Percentiles rank a stretch among this genome's conserved stretches.
These are phyloP conservation scores for Pangasianodon gigas DNA, from an alignment of 2,113 vertebrate species.

Conservation along the genomic window DNA sequence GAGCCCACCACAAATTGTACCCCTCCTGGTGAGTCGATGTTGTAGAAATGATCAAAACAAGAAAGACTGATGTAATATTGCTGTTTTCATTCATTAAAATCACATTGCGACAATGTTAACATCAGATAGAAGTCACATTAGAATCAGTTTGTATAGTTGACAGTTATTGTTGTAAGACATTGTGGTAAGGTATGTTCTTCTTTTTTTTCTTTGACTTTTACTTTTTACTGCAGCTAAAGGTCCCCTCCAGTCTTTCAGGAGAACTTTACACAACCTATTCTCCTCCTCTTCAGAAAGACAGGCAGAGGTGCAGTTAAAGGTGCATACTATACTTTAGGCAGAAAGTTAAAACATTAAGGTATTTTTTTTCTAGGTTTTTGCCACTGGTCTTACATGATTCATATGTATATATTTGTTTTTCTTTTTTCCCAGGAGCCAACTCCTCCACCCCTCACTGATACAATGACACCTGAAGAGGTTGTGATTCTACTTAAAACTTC, in stretches of 20 bases:
- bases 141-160: not conserved
- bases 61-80: not conserved
- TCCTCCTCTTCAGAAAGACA: conserved; percentile 57
- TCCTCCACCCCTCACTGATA: conserved; percentile 73
- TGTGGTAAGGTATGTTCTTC: not conserved
- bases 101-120: not conserved
- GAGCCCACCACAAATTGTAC: conserved; percentile 64
- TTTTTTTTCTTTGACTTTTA: not conserved
- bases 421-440: conserved; percentile 60
- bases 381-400: not conserved
- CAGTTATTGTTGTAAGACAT: not conserved
- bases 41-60: not conserved
- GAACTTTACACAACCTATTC: conserved; percentile 66
- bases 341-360: not conserved
- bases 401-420: conserved; percentile 17
- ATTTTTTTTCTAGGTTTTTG: not conserved
- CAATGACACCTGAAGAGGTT: conserved; percentile 89
- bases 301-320: conserved; percentile 65
- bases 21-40: conserved; percentile 59
- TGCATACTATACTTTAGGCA: conserved; percentile 35
- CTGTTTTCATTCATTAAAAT: not conserved
- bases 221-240: conserved; percentile 59
- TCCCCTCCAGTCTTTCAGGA: conserved; percentile 67
- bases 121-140: not conserved
- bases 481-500: not conserved